A percentile compares a stretch with the other conserved stretches of the same genome.
These are phyloP conservation scores for Pogonognathellus flavescens DNA, from an alignment of 1,140 invertebrate genomes.

Conservation along the genomic window DNA sequence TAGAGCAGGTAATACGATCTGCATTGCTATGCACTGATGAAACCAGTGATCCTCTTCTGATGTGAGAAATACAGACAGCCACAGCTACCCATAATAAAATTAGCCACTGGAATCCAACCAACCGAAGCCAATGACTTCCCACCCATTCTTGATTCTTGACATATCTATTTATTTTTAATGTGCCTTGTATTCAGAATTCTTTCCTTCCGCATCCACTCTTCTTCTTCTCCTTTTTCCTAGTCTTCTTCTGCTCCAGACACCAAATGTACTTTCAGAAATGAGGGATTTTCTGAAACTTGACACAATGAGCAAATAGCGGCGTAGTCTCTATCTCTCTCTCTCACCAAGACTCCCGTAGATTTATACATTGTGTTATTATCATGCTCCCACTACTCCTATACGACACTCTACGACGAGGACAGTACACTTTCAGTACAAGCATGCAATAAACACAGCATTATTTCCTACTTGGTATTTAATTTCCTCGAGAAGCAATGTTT, in stretches of 20 bases:
- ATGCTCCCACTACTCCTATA: no score
- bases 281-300: conserved; percentile 37
- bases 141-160: conserved; percentile 48
- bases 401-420: no score
- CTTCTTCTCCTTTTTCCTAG: background rate
- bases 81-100: conserved; percentile 49
- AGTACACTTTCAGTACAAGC: no score
- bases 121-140: conserved; percentile 46
- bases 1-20: conserved; percentile 33
- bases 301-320: conserved; percentile 15
- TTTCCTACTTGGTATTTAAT: background rate
- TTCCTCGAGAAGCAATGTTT: background rate
- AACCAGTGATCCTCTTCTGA: background rate
- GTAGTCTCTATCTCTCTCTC: no score
- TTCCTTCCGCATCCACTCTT: no score
- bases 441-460: no score
- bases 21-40: conserved; percentile 29
- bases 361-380: no score
- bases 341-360: no score
- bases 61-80: conserved; percentile 43
- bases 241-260: background rate
- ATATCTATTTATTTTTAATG: conserved; percentile 39
- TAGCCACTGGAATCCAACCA: conserved; percentile 43
- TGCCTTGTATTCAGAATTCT: background rate
- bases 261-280: conserved; percentile 3